These are phyloP conservation scores for Henicopernis longicauda DNA, from an alignment of 2,113 vertebrate genomes.

Conservation along the genomic window DNA sequence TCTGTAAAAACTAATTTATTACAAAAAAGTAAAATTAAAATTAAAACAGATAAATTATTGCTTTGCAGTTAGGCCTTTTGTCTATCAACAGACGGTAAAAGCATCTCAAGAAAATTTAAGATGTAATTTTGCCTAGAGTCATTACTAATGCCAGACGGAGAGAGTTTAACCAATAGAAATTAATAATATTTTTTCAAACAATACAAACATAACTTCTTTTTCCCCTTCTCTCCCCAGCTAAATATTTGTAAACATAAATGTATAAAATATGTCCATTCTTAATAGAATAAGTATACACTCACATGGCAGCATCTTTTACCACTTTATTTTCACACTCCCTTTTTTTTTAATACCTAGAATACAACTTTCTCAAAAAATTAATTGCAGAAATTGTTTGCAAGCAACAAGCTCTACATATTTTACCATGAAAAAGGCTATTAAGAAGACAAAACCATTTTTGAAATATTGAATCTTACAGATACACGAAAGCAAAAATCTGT, in stretches of 20 bases:
- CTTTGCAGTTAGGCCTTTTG: background rate
- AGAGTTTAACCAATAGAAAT: background rate
- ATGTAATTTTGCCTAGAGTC: background rate
- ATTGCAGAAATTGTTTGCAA: background rate
- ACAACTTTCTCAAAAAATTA: background rate
- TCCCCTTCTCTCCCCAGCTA: background rate
- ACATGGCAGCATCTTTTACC: background rate
- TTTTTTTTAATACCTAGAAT: background rate
- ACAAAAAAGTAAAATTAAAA: background rate
- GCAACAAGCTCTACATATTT: background rate
- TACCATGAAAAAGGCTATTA: background rate
- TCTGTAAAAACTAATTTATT: background rate
- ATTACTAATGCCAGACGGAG: background rate
- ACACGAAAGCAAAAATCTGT: background rate
- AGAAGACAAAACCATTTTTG: background rate
- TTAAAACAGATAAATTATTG: background rate
- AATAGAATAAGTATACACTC: background rate
- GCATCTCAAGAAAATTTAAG: background rate
- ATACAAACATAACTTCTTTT: background rate
- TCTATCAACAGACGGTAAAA: background rate
- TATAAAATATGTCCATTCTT: background rate
- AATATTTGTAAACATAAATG: background rate
- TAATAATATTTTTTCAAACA: background rate
- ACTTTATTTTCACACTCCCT: background rate
- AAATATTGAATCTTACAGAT: background rate